Conservation (phyloP, 2,888 invertebrate genomes). For the Dioctria rufipes region DNA sequence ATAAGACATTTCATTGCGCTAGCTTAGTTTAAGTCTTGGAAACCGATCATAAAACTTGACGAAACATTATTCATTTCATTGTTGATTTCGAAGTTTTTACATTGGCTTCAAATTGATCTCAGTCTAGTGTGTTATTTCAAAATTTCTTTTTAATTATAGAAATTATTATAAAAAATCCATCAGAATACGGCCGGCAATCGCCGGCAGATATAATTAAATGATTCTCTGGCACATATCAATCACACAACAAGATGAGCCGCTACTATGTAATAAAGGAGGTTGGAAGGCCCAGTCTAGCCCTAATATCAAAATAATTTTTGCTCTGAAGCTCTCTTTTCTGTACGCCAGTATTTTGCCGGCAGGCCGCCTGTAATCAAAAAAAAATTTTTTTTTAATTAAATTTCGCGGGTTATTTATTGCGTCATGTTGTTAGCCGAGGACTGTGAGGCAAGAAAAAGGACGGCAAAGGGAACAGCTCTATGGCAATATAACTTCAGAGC, state of each 20-base stretch:
- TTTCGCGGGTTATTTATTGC: slow-evolving; percentile 64
- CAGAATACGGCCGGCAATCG: too few species aligned
- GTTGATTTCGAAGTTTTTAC: too few species aligned
- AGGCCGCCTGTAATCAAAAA: slow-evolving; percentile 57
- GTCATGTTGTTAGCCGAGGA: slow-evolving; percentile 50
- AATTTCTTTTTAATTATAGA: too few species aligned
- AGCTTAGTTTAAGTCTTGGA: too few species aligned
- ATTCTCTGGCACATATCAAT: slow-evolving; percentile 52
- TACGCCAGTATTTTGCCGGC: neutral
- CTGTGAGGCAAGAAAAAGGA: slow-evolving; percentile 51
- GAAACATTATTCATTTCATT: too few species aligned
- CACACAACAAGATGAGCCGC: slow-evolving; percentile 26
- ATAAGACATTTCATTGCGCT: too few species aligned
- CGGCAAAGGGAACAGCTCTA: slow-evolving; percentile 9
- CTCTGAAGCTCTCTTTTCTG: neutral
- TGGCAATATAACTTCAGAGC: slow-evolving; percentile 14
- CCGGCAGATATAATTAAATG: slow-evolving; percentile 41
- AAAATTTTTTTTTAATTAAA: slow-evolving; percentile 63
- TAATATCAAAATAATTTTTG: slow-evolving; percentile 53
- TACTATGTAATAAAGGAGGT: slow-evolving; percentile 19
- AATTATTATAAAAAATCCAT: too few species aligned
- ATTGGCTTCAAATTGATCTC: too few species aligned
- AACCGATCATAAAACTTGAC: too few species aligned
- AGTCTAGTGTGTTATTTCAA: too few species aligned
- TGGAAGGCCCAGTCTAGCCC: slow-evolving; percentile 17